These are phyloP conservation scores for Eubucco bourcierii DNA, from an alignment of 2,113 vertebrate species.

Conservation along the genomic window DNA sequence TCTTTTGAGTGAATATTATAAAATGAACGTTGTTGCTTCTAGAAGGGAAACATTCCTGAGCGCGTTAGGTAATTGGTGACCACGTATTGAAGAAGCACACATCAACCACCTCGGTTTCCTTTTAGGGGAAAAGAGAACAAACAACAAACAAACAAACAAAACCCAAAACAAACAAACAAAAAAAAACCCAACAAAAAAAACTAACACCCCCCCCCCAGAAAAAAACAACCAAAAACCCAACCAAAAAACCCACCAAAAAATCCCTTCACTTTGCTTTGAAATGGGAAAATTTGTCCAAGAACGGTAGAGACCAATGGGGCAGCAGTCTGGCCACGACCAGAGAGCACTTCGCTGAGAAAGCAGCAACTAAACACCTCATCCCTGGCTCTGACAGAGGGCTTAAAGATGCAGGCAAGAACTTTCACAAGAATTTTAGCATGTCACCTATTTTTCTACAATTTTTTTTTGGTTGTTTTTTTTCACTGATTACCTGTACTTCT, in stretches of 20 bases:
- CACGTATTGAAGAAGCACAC: background rate
- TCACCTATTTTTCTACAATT: background rate
- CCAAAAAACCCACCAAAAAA: too few relatives aligned
- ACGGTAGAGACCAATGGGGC: background rate
- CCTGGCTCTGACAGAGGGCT: background rate
- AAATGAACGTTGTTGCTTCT: conserved; percentile 11
- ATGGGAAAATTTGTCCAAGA: background rate
- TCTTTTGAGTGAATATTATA: background rate
- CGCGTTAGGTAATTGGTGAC: background rate
- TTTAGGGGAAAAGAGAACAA: background rate
- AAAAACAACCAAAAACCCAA: too few relatives aligned
- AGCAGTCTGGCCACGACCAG: background rate
- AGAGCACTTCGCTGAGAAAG: background rate
- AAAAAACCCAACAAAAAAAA: too few relatives aligned
- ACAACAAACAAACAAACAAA: too few relatives aligned
- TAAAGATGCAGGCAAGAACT: background rate
- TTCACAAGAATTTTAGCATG: background rate
- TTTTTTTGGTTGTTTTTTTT: background rate
- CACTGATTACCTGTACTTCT: background rate
- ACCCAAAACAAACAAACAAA: too few relatives aligned
- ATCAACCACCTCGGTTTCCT: background rate
- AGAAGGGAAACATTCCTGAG: background rate
- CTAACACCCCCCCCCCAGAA: too few relatives aligned
- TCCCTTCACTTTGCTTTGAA: background rate
- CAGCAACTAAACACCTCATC: background rate